These are phyloP conservation scores for Lycocerus yunnanus DNA, from an alignment of 2,888 invertebrate species.

Conservation along the genomic window DNA sequence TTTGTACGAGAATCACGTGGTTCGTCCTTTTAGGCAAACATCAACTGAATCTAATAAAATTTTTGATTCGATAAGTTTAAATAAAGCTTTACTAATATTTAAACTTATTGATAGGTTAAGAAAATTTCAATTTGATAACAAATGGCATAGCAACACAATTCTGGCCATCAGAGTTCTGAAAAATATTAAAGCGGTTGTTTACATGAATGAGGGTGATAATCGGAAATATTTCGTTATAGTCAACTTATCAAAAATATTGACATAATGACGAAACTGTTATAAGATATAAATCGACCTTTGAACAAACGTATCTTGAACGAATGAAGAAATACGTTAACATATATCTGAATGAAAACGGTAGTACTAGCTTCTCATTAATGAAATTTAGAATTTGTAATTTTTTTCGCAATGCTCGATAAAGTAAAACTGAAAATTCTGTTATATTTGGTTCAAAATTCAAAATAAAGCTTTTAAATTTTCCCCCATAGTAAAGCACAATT, in stretches of 20 bases:
- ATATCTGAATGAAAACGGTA: not conserved
- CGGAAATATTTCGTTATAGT: not conserved
- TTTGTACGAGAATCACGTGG: no score
- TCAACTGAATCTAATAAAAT: not conserved
- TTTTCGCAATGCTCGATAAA: not conserved
- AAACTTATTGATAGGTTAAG: not conserved
- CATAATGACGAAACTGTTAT: not conserved
- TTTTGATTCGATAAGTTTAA: not conserved
- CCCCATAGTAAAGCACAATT: not conserved
- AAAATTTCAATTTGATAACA: not conserved
- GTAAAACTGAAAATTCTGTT: not conserved
- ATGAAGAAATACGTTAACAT: slow-evolving; percentile 2
- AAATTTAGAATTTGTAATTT: not conserved
- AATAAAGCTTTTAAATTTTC: not conserved
- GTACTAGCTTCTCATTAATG: not conserved
- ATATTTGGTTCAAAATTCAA: not conserved
- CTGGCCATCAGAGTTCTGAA: not conserved
- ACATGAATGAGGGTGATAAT: not conserved
- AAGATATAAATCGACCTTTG: not conserved
- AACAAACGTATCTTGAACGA: not conserved
- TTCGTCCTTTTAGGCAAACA: not conserved
- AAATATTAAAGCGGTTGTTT: not conserved
- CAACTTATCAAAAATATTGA: not conserved
- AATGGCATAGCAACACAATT: not conserved
- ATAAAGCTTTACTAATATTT: not conserved